Base-by-base conservation (phyloP, 2,888 invertebrate genomes). In the Mesorhabditis spiculigera region DNA sequence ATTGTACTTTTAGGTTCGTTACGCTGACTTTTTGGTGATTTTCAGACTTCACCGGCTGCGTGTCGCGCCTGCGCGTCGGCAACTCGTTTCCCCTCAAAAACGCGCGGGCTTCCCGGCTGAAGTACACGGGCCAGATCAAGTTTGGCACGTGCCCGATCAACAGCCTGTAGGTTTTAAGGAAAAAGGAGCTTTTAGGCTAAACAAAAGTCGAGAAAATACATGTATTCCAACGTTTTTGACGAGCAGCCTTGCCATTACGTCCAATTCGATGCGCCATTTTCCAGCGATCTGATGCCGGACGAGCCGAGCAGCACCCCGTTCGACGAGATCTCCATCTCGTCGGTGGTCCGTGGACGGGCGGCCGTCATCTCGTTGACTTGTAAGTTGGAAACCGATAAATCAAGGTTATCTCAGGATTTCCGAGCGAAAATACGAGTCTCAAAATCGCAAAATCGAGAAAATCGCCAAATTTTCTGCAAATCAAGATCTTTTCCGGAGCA, bases 41-140 rank as follows among this genome's bases (percentile, higher is more conserved):
- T 81, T 70, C 70, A 82, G 82, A 79, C 58, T 84, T 81, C 71
- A 81, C 78, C 61, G 84, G 84, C 16, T 84, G 83, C 68, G 73
- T 84, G 5, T 82, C 84, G 8, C 74, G 84, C 62, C 73, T 84
- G 5, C 83, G 80, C 74, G 78, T 84, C 16, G 84, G 84, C 10
- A 70, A 76, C 28, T 77, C 81, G 2, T 84, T 83, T 43, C 84
- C 84, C 5, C 62, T 84, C 67, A 84, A 84, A 63, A 78, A 79
- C 68, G 83, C 83, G 2, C 73, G 73, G 44, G 74, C 73, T 4
- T 81, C 83, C 4, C 73, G 84, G 43, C 72, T 84, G 5, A 75
- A 78, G 13, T 74, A 81, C 68, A 78, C 78, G 4, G 82, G 80
- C 5, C 75, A 75, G 61, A 77, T 84, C 45, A 71, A 75, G 44